Evolutionary conservation across 1,140 invertebrate genomes (phyloP).

Genomic region (Drosophila chauvacae): DNA sequence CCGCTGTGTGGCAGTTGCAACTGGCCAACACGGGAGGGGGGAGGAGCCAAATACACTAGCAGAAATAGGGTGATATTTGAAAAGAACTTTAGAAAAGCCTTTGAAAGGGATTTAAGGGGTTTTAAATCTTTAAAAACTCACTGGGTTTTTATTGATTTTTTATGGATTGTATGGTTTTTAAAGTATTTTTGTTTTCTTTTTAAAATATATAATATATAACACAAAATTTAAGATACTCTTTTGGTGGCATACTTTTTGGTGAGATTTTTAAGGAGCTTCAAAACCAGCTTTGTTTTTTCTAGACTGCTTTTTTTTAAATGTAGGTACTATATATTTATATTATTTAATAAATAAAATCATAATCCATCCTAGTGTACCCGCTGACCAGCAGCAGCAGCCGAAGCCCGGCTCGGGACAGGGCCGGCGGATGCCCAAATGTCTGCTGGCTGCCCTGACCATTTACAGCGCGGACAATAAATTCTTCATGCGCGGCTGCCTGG

Average conservation of each 20-base stretch:
- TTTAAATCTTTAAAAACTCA: neutral
- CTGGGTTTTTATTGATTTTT: no score
- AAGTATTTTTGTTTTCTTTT: no score
- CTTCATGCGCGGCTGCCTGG: constrained; percentile 52
- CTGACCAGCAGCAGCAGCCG: constrained; percentile 1
- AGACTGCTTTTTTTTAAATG: neutral
- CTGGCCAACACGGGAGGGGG: constrained; percentile 12
- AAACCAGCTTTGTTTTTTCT: neutral
- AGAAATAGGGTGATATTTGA: neutral
- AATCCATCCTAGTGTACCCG: neutral
- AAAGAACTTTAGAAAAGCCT: neutral
- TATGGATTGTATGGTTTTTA: no score
- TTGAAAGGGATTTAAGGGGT: neutral
- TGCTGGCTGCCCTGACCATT: constrained; percentile 65
- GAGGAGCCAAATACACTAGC: neutral
- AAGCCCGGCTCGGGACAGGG: neutral
- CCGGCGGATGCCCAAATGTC: constrained; percentile 56
- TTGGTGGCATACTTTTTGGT: neutral
- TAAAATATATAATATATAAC: no score
- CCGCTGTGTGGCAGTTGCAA: constrained; percentile 18
- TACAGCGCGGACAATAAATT: constrained; percentile 76
- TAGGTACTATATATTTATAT: neutral
- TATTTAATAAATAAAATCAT: neutral
- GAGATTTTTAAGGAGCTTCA: neutral
- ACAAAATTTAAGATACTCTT: no score